phyloP scores from a whole-genome alignment of 2,113 vertebrate species.

The Pelvicachromis taeniatus region DNA sequence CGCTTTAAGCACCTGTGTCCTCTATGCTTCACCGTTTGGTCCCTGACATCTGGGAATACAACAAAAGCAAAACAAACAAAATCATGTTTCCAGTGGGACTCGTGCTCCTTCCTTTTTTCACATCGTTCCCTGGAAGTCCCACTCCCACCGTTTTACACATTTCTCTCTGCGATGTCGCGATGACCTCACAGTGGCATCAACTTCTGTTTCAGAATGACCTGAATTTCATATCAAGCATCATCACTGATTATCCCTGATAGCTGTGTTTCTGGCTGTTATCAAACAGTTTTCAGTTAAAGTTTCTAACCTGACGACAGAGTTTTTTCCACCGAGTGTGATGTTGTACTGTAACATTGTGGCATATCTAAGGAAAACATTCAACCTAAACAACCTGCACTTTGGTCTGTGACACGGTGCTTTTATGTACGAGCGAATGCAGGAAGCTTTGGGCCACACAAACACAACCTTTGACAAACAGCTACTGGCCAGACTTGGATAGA shows the following conservation, averaged over 20 bases:
- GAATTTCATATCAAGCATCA: background rate
- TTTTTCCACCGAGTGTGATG: background rate
- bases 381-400: background rate
- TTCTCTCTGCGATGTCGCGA: background rate
- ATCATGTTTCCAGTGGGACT: background rate
- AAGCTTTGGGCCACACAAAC: background rate
- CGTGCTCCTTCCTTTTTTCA: background rate
- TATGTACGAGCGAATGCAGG: background rate
- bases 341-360: rapidly evolving
- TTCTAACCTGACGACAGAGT: background rate
- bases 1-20: background rate
- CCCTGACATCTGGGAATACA: background rate
- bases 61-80: background rate
- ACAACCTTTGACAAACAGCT: background rate
- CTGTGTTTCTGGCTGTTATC: rapidly evolving
- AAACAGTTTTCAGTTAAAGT: background rate
- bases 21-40: background rate
- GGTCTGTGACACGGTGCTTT: background rate
- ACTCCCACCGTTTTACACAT: rapidly evolving
- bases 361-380: background rate
- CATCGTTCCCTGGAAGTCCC: rapidly evolving
- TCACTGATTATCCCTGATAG: background rate
- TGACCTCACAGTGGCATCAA: background rate
- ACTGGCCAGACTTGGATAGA: background rate
- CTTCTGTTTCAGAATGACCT: background rate